A percentile compares a stretch with the other conserved stretches of the same genome.
phyloP scores from a whole-genome alignment of 2,113 vertebrate species.

The Platysteira castanea region DNA sequence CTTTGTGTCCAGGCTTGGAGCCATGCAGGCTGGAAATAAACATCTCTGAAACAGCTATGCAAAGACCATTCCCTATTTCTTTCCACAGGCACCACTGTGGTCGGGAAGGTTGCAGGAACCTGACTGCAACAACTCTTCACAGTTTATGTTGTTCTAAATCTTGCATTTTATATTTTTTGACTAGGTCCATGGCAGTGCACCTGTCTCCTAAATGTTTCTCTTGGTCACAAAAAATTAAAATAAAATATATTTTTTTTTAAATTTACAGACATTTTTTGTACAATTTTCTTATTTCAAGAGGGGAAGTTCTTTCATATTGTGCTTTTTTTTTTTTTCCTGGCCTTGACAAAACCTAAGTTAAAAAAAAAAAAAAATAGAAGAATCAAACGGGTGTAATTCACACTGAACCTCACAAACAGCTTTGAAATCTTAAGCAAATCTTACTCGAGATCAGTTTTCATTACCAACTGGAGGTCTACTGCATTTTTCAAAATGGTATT shows the following conservation, averaged over 20 bases:
- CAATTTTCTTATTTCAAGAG: neutral
- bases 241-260: too few species aligned
- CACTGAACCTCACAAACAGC: neutral
- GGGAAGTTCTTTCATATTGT: neutral
- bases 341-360: neutral
- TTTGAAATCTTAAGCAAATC: neutral
- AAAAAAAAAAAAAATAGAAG: neutral
- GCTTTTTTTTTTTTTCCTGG: neutral
- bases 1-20: too few species aligned
- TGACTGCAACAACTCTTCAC: too few species aligned
- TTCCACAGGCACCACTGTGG: too few species aligned
- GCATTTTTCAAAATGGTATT: neutral
- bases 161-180: neutral
- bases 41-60: too few species aligned
- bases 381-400: neutral
- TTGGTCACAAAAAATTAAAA: neutral
- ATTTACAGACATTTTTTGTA: too few species aligned
- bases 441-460: neutral
- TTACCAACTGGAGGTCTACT: neutral
- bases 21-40: too few species aligned
- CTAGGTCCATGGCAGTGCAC: neutral
- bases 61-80: too few species aligned
- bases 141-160: neutral
- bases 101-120: too few species aligned
- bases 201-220: neutral